Evolutionary conservation across 2,888 invertebrate species (phyloP).

Genomic region (Drosophila prostipennis): DNA sequence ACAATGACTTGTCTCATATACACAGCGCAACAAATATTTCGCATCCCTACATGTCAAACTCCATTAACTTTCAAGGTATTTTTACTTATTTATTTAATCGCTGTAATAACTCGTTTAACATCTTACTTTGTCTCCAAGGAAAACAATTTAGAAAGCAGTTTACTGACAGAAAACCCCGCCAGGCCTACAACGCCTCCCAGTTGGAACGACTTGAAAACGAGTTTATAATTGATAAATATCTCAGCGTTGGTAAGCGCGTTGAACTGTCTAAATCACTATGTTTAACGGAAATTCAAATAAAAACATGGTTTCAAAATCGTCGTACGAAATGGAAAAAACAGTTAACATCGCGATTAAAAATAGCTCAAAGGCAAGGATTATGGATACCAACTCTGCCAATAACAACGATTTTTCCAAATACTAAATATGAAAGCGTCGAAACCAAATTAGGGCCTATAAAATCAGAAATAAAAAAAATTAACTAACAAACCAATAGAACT

Average conservation of each 20-base stretch:
- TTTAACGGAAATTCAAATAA: conserved; percentile 66
- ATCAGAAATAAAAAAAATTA: conserved; percentile 1
- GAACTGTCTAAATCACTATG: conserved; percentile 95
- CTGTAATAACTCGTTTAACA: background rate
- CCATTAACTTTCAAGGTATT: conserved; percentile 1
- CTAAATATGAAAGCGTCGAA: background rate
- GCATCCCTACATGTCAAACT: background rate
- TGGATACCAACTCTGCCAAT: conserved; percentile 81
- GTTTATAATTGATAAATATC: conserved; percentile 97
- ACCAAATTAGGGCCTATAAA: background rate
- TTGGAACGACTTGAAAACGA: conserved; percentile 95
- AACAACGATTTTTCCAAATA: conserved; percentile 62
- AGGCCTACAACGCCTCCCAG: conserved; percentile 98
- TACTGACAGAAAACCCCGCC: conserved; percentile 96
- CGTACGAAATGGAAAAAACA: conserved; percentile 99
- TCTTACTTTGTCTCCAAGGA: conserved; percentile 82
- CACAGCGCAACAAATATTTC: too few relatives aligned
- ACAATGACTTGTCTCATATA: too few relatives aligned
- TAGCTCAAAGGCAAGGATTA: conserved; percentile 93
- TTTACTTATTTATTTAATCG: background rate
- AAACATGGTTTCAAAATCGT: conserved; percentile 85
- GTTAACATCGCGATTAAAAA: conserved; percentile 93
- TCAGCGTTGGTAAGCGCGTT: conserved; percentile 97
- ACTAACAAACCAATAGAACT: too few relatives aligned
- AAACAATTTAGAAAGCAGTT: conserved; percentile 94